phyloP scores from a whole-genome alignment of 2,797 vertebrate genomes.

The Cetoscarus ocellatus region DNA sequence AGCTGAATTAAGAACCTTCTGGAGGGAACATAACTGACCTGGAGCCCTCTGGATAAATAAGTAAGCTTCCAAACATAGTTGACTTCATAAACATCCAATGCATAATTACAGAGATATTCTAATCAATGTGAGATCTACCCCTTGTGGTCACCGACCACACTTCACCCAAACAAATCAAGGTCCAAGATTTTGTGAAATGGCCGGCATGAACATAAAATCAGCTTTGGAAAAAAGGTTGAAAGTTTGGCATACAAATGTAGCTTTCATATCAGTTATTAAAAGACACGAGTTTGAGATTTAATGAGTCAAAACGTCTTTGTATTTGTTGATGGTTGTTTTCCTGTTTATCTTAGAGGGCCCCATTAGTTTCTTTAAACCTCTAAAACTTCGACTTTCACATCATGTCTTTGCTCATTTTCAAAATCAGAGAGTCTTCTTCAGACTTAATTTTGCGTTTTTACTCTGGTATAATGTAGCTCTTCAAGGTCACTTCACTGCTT shows the following conservation, averaged over 20 bases:
- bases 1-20: no score
- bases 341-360: background rate
- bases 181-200: no score
- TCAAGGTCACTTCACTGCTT: background rate
- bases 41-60: no score
- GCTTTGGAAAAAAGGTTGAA: background rate
- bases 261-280: accelerated
- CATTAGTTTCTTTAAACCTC: background rate
- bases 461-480: background rate
- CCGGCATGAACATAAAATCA: no score
- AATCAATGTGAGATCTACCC: no score
- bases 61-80: no score
- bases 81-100: no score
- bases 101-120: no score
- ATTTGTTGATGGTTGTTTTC: background rate
- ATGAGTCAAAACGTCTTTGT: background rate
- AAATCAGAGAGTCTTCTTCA: constrained; percentile 10
- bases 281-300: background rate
- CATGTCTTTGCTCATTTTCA: background rate
- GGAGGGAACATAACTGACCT: no score
- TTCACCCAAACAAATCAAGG: no score
- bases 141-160: no score
- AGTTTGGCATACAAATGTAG: background rate
- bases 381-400: background rate
- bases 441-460: constrained; percentile 4